A percentile compares a stretch with the other conserved stretches of the same genome.
Evolutionary conservation across 37 sponge, comb jelly and placozoan species (phyloP).

Genomic region (Lycopodina hypogea): DNA sequence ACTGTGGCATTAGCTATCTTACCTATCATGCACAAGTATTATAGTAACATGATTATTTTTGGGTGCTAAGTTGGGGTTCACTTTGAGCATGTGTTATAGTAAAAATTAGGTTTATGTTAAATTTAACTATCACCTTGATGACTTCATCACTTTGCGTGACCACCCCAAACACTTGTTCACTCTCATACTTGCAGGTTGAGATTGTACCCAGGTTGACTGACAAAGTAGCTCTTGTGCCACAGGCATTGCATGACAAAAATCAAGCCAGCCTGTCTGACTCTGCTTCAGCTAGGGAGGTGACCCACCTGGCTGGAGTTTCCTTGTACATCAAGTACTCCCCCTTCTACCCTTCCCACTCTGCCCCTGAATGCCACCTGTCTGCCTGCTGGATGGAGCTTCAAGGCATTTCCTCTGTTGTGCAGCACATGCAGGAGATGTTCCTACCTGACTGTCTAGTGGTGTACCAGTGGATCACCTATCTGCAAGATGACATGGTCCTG

Average conservation of each 20-base stretch:
- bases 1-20: too few relatives aligned
- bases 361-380: slow-evolving; percentile 55
- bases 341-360: slow-evolving; percentile 49
- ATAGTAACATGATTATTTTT: too few relatives aligned
- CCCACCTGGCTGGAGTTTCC: slow-evolving; percentile 46
- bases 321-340: slow-evolving; percentile 56
- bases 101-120: not conserved
- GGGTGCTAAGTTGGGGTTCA: too few relatives aligned
- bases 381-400: slow-evolving; percentile 60
- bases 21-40: too few relatives aligned
- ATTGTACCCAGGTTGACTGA: not conserved
- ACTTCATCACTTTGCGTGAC: not conserved
- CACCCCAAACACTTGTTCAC: not conserved
- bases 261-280: not conserved
- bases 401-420: not conserved
- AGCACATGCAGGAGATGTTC: slow-evolving; percentile 31
- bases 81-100: too few relatives aligned
- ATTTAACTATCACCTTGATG: not conserved
- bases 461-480: slow-evolving; percentile 54
- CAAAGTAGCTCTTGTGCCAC: slow-evolving; percentile 2
- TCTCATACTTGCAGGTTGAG: slow-evolving; percentile 17
- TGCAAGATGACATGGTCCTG: slow-evolving; percentile 40
- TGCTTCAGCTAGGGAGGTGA: slow-evolving; percentile 5
- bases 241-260: not conserved
- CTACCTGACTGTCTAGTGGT: slow-evolving; percentile 57